These are phyloP conservation scores for Dendroctonus valens DNA, from an alignment of 1,140 invertebrate species.

Conservation along the genomic window DNA sequence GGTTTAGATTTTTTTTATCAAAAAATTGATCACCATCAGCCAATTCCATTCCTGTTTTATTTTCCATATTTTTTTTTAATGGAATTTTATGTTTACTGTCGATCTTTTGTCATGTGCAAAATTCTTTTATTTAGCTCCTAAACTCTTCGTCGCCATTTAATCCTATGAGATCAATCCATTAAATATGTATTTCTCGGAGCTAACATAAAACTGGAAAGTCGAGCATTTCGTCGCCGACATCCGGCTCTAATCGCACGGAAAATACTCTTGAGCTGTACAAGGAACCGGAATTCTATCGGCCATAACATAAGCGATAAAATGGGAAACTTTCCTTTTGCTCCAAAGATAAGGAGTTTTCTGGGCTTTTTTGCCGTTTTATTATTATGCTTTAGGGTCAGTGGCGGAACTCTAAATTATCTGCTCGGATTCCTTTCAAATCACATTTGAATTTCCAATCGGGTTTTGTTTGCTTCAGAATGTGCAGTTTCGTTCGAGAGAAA, in stretches of 20 bases:
- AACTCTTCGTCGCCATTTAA: too few species aligned
- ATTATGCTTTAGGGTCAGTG: constrained; percentile 7
- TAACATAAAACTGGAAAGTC: constrained; percentile 19
- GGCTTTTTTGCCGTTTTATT: not conserved
- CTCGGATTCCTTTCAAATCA: too few species aligned
- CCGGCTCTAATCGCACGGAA: constrained; percentile 31
- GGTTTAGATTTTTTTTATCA: too few species aligned
- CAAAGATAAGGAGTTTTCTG: not conserved
- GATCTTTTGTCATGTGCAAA: too few species aligned
- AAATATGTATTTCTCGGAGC: constrained; percentile 19
- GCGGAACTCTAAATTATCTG: not conserved
- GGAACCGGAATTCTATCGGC: constrained; percentile 24
- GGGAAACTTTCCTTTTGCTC: constrained; percentile 6
- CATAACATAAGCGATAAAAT: constrained; percentile 32
- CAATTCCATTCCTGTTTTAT: too few species aligned
- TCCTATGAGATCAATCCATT: not conserved
- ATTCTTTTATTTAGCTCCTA: too few species aligned
- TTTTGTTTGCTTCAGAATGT: too few species aligned
- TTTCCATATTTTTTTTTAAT: too few species aligned
- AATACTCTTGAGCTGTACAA: constrained; percentile 23
- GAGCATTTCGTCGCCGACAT: constrained; percentile 23
- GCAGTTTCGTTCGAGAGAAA: too few species aligned
- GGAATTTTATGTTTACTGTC: too few species aligned
- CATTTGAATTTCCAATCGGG: too few species aligned
- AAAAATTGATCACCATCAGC: too few species aligned